These are phyloP conservation scores for Meganola albula DNA, from an alignment of 2,888 invertebrate species.

Conservation along the genomic window DNA sequence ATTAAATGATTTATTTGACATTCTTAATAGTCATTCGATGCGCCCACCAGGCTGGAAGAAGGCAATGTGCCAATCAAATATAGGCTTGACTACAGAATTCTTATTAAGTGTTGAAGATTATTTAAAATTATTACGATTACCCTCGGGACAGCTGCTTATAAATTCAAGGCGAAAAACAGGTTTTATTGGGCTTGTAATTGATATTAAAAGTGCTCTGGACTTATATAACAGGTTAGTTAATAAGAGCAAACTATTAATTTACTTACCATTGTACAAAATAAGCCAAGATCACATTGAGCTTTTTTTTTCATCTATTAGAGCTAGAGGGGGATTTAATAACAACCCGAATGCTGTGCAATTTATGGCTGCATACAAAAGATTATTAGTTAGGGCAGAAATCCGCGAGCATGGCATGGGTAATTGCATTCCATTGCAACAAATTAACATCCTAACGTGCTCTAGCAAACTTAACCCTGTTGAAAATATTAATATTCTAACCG, in stretches of 20 bases:
- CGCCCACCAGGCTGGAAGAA: too few relatives aligned
- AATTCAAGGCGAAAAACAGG: background rate
- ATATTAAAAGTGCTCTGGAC: constrained; percentile 3
- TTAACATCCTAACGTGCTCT: constrained; percentile 7
- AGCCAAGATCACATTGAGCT: constrained; percentile 9
- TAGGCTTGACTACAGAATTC: too few relatives aligned
- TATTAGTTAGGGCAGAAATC: constrained; percentile 8
- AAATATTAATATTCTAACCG: too few relatives aligned
- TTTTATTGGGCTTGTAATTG: constrained; percentile 1
- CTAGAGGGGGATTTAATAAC: constrained; percentile 12
- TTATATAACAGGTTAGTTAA: constrained; percentile 2
- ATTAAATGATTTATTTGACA: constrained; percentile 2
- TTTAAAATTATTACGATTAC: too few relatives aligned
- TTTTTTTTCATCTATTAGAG: constrained; percentile 8
- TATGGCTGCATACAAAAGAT: constrained; percentile 13
- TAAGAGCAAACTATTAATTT: constrained; percentile 7
- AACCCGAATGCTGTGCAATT: constrained; percentile 15
- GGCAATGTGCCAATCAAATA: too few relatives aligned
- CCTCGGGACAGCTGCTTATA: too few relatives aligned
- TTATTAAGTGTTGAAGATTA: too few relatives aligned
- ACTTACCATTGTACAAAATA: constrained; percentile 3
- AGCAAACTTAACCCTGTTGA: too few relatives aligned
- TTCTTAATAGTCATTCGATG: too few relatives aligned
- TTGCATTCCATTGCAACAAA: constrained; percentile 13
- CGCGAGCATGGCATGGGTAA: constrained; percentile 8